Evolutionary conservation across 2,888 invertebrate genomes (phyloP), one percentile per base, ranked within the genome.

Genomic region (Lypha dubia): DNA sequence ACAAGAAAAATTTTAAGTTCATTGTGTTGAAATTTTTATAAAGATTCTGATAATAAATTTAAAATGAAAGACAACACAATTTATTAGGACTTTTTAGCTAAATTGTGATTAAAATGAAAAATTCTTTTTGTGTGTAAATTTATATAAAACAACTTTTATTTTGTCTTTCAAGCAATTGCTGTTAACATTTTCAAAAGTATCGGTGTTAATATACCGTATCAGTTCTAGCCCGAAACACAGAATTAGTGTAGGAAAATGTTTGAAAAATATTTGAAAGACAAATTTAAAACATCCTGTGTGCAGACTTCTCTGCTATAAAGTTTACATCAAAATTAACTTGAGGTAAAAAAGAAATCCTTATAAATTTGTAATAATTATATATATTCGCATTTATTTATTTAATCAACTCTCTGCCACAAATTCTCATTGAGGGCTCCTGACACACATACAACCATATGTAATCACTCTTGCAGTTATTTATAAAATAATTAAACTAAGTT

Each of bases 401-500:
- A 1, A 22, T 0, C 15, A 62, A 20, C 0, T 11, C 8, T 22
- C 3, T 15, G 1, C 5, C 6, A 20, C 13, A 5, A 62, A 15
- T 22, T 41, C 20, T 1, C 15, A 0, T 41, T 38, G 22, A n/a
- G n/a, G 3, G 17, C 6, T 58, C 22, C 22, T 60, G 3, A 22
- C 20, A 22, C 6, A 8, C 46, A n/a, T 11, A 41, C n/a, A 44
- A n/a, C n/a, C 44, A 44, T 17, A 17, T 46, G 17, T 46, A 46
- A 46, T 46, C 46, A 46, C 6, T 46, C 17, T 13, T n/a, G n/a
- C 46, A 17, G 46, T 46, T 17, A 46, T 46, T 17, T 46, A 46
- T 46, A 46, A 58, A 63, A 63, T 5, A 44, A 28, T 11, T 28
- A n/a, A 28, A 63, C 28, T 63, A 46, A 63, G 15, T 63, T 11